These are phyloP conservation scores for Percopsis transmontana DNA, from an alignment of 2,113 vertebrate species.

Conservation along the genomic window DNA sequence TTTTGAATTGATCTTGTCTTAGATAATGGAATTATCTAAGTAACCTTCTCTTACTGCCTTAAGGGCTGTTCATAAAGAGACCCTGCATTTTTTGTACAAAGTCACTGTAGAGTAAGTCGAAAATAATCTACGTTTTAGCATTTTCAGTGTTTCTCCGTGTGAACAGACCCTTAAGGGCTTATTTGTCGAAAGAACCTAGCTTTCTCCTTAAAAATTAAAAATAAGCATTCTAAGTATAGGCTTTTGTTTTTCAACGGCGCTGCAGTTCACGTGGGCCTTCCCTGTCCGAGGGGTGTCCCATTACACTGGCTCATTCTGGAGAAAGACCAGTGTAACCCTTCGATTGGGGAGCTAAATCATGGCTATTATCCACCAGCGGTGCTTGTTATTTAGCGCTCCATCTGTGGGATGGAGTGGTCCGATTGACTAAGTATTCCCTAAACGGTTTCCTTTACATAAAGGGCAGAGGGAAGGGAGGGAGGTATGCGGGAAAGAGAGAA, in stretches of 20 bases:
- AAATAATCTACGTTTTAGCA: too few species aligned
- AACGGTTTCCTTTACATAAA: conserved; percentile 65
- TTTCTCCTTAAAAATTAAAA: conserved; percentile 38
- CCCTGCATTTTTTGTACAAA: too few species aligned
- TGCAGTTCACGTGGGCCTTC: conserved; percentile 63
- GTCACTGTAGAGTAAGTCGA: too few species aligned
- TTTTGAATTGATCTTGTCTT: too few species aligned
- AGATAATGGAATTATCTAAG: too few species aligned
- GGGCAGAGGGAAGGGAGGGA: conserved; percentile 7
- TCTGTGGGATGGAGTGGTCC: conserved; percentile 57
- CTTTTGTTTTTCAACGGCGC: conserved; percentile 46
- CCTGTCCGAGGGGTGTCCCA: conserved; percentile 70
- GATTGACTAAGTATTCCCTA: conserved; percentile 68
- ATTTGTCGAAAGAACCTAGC: conserved; percentile 23
- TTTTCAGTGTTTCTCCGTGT: too few species aligned
- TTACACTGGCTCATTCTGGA: conserved; percentile 70
- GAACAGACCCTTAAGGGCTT: too few species aligned
- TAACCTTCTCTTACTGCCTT: too few species aligned
- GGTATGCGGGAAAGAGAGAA: neutral
- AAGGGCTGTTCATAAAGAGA: too few species aligned
- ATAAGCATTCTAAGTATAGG: conserved; percentile 44
- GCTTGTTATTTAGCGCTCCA: conserved; percentile 69
- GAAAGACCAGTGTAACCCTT: conserved; percentile 68
- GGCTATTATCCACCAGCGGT: conserved; percentile 65
- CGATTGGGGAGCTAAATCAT: conserved; percentile 71